Evolutionary conservation across 2,888 invertebrate species (phyloP), one percentile per base, ranked within the genome.

Genomic region (Drosophila falleni): DNA sequence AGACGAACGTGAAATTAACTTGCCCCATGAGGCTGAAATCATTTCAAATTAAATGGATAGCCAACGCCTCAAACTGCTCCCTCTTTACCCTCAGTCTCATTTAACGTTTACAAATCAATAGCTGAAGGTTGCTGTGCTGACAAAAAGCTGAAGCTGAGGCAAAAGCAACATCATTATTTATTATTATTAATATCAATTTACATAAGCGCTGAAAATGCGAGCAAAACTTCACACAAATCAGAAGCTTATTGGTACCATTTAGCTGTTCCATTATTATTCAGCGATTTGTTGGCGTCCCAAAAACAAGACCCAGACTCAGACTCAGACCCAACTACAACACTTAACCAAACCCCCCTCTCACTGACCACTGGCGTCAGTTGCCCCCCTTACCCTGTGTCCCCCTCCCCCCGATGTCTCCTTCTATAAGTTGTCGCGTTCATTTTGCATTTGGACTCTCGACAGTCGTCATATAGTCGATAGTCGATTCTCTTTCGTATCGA

Each of bases 201-300:
- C 86, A 82, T 82, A 82, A 77, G 69, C 67, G 75, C 85, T 79
- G 76, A 69, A 77, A 80, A 80, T 76, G 61, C 85, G 77, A 78
- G 71, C 81, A 73, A 71, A 86, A 67, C 77, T 84, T 74, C 85
- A 81, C 85, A 84, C 83, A 84, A 84, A 84, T 84, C 87, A 87
- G 87, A 85, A 84, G 83, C 83, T 87, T 84, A 84, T 87, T 84
- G 87, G 46, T 70, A 65, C 55, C 78, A 73, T 87, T 84, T 81
- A 85, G 81, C 78, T 64, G 54, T 78, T 68, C 81, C 82, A 80
- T 87, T 85, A 87, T 87, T 73, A 73, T 83, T 66, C 75, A 76
- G 46, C 83, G 69, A 74, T 79, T 77, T 71, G 78, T 74, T 81
- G 82, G 71, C 80, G 67, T 63, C 62, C 67, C 33, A 74, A 55